Base-by-base conservation (phyloP, 2,888 invertebrate species). In the Tipula confusa region DNA sequence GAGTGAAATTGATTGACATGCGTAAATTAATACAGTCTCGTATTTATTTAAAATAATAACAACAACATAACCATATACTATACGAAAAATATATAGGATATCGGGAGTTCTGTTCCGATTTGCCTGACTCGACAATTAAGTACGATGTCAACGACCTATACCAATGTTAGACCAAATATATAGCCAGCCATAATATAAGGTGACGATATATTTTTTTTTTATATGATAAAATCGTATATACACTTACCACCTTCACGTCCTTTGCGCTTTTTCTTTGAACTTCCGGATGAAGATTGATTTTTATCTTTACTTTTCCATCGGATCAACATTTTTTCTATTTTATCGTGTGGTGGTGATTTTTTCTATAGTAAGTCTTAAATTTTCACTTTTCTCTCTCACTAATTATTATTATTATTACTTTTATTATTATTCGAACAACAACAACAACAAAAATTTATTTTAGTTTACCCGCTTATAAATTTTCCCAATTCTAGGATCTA, bases 241-340 rank as follows among this genome's bases (percentile, higher is more conserved):
- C 36, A 33, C 43, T 91, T 91, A 94, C 94, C 94, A 92, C 94
- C 95, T 87, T 96, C 96, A 87, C 95, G 92, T 86, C 95, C 96
- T 90, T 96, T 96, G 86, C 96, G 91, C 88, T 96, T 96, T 91
- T 95, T 96, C 90, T 96, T 96, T 84, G 93, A 93, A 85, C 91
- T 90, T 84, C 90, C 90, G 84, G 90, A 89, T 83, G 91, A 90
- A 84, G 90, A 90, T 84, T 91, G 90, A 88, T 90, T 90, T 90
- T 95, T 95, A 90, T 95, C 95, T 91, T 95, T 95, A 89, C 94
- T 95, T 89, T 95, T 95, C 95, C 95, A 95, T 87, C 95, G 94
- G 87, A 94, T 95, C 89, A 95, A 91, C 95, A 95, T 95, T 89
- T 80, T 80, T 64, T 18, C 64, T 64, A 64, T 64, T 64, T 64